Percentiles rank a stretch among this genome's conserved stretches.
These are phyloP conservation scores for Drosophila biarmipes DNA, from an alignment of 1,140 invertebrate genomes.

Conservation along the genomic window DNA sequence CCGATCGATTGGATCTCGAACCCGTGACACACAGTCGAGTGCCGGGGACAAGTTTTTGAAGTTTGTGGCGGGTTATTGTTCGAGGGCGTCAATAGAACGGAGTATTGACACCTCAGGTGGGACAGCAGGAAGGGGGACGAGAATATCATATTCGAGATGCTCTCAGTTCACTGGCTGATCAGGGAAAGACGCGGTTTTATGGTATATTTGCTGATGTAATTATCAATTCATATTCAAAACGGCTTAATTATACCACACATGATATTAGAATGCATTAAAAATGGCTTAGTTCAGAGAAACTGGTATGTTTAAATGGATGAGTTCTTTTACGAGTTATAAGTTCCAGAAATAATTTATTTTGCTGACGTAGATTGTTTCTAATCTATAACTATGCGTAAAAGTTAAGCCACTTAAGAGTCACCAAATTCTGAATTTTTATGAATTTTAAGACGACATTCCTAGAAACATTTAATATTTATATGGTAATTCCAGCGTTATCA, in stretches of 20 bases:
- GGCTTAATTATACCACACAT: constrained; percentile 8
- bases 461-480: no score
- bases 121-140: not conserved
- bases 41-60: constrained; percentile 35
- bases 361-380: not conserved
- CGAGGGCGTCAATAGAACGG: constrained; percentile 62
- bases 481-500: no score
- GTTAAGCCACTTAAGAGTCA: no score
- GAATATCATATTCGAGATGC: constrained; percentile 6
- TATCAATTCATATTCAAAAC: constrained; percentile 13
- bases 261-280: not conserved
- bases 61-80: constrained; percentile 42
- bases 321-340: not conserved
- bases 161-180: not conserved
- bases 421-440: no score
- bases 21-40: constrained; percentile 46
- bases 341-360: not conserved
- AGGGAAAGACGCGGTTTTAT: constrained; percentile 5
- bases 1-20: constrained; percentile 39
- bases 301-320: not conserved
- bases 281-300: not conserved
- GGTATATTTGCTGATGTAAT: constrained; percentile 3
- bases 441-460: no score
- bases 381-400: no score
- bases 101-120: constrained; percentile 63